phyloP scores from a whole-genome alignment of 2,888 invertebrate species.

The Merodon equestris region DNA sequence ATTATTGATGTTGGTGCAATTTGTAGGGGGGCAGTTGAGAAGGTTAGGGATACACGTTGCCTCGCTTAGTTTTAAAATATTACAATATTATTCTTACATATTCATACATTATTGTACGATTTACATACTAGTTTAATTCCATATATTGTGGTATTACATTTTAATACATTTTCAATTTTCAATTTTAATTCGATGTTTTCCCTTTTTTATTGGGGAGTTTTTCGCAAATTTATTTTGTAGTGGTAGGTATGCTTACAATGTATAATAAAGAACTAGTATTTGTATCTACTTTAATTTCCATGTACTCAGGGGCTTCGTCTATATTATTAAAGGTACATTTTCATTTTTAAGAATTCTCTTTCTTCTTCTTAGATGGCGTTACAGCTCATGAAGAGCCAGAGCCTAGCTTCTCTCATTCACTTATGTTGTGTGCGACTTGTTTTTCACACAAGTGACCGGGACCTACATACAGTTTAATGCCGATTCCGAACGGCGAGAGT shows the following conservation, averaged over 20 bases:
- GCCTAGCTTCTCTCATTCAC: too few relatives aligned
- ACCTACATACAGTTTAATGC: too few relatives aligned
- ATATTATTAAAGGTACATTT: too few relatives aligned
- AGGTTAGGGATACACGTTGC: constrained; percentile 13
- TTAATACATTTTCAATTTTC: constrained; percentile 28
- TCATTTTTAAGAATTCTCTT: too few relatives aligned
- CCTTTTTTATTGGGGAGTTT: constrained; percentile 33
- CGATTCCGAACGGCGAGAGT: too few relatives aligned
- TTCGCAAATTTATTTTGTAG: constrained; percentile 28
- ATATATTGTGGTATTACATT: constrained; percentile 29
- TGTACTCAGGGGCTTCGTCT: too few relatives aligned
- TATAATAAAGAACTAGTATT: too few relatives aligned
- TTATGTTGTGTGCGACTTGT: too few relatives aligned
- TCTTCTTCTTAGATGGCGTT: too few relatives aligned
- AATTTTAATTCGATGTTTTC: constrained; percentile 26
- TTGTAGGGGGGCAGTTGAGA: neutral
- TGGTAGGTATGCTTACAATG: constrained; percentile 41
- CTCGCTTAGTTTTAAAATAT: constrained; percentile 7
- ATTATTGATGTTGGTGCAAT: constrained; percentile 15
- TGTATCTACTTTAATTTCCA: too few relatives aligned
- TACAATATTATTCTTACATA: constrained; percentile 39
- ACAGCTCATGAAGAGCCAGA: too few relatives aligned
- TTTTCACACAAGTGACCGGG: too few relatives aligned
- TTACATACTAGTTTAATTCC: constrained; percentile 38
- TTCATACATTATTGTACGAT: constrained; percentile 25